phyloP scores from a whole-genome alignment of 2,888 invertebrate genomes.

The Sinohyriopsis cumingii region DNA sequence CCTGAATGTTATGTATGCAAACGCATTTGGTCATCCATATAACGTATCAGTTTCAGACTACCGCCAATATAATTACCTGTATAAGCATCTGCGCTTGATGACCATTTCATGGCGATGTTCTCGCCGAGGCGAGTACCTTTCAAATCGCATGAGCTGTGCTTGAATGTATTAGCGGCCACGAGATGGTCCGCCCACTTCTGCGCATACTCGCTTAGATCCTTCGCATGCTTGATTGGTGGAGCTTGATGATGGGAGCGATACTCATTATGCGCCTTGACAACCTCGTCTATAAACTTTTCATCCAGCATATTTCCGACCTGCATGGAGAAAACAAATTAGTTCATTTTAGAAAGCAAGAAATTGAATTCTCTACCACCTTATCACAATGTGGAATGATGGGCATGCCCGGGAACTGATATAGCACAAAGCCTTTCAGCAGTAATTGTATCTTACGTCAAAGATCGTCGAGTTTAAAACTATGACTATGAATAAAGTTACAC shows the following conservation, averaged over 20 bases:
- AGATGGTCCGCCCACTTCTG: constrained; percentile 91
- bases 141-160: constrained; percentile 81
- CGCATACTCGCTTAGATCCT: constrained; percentile 67
- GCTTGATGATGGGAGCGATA: constrained; percentile 64
- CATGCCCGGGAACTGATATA: too few relatives aligned
- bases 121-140: constrained; percentile 78
- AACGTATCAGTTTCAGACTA: too few relatives aligned
- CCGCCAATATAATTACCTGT: constrained; percentile 40
- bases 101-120: constrained; percentile 66
- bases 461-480: too few relatives aligned
- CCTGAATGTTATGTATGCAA: too few relatives aligned
- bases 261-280: constrained; percentile 60
- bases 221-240: constrained; percentile 57
- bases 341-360: too few relatives aligned
- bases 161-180: constrained; percentile 86
- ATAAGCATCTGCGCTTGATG: constrained; percentile 54
- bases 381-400: too few relatives aligned
- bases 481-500: too few relatives aligned
- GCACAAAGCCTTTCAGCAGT: too few relatives aligned
- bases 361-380: too few relatives aligned
- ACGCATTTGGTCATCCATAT: too few relatives aligned
- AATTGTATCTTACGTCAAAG: too few relatives aligned
- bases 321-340: too few relatives aligned
- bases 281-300: constrained; percentile 57
- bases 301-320: constrained; percentile 15